Base-by-base conservation (phyloP, 1,140 invertebrate species). In the Drosophila miranda region DNA sequence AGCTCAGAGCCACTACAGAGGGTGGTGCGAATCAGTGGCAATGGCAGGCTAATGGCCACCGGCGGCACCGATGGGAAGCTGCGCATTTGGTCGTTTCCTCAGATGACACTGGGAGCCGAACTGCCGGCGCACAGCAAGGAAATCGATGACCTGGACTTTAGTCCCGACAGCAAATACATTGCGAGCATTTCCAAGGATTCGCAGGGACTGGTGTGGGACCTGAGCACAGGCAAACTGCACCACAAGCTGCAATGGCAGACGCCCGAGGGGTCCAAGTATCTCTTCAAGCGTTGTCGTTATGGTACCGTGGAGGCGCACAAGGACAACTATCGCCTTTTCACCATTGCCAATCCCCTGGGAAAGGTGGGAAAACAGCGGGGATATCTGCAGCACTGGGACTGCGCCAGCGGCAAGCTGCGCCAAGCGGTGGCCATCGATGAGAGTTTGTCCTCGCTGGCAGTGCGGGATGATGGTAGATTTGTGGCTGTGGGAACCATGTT, bases 401-500 rank as follows among this genome's bases (percentile, higher is more conserved):
- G 93, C 9, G 88, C 92, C 6, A 90, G 90, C 60, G 94, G 93
- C 4, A 70, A 78, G n/a, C 89, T 95, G 41, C 87, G 90, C 1
- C 93, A 93, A 72, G 90, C 92, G 9, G 92, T 92, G n/a, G 70
- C 92, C 7, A 93, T 94, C 55, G 92, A 93, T 54, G 96, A 98
- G 90, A 95, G 95, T 56, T 89, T 98, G 3, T 96, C 97, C 1
- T 96, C 97, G 9, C 91, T 99, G 57, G 95, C 97, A 11, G 96
- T 99, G 6, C 94, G 97, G 61, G 95, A 97, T 84, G 96, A 98
- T 93, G 98, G 98, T 0, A 93, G 95, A 77, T 99, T 97, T 91
- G 93, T 99, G 2, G 97, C 96, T 61, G 94, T 98, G 13, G 98
- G 98, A 6, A 98, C 96, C 21, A 98, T 98, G 96, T 96, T 96